Percentiles rank a stretch among this genome's conserved stretches.
Evolutionary conservation across 2,888 invertebrate species (phyloP).

Genomic region (Philaethria dido): DNA sequence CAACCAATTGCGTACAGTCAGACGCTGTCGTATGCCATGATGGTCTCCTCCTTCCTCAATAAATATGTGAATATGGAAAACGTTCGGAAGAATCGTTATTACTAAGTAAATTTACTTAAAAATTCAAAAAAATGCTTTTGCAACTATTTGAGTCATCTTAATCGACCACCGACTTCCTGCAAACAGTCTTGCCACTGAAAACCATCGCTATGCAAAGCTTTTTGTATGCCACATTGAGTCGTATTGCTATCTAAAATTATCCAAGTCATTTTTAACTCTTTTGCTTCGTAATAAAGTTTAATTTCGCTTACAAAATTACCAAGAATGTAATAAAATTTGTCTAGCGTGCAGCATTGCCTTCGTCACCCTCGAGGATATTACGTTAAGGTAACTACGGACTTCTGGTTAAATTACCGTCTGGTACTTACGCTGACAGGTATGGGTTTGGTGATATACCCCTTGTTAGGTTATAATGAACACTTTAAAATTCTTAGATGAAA

Average conservation of each 20-base stretch:
- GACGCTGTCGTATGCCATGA: too few species aligned
- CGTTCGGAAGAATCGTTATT: too few species aligned
- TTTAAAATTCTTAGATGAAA: conserved; percentile 12
- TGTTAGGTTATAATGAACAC: conserved; percentile 16
- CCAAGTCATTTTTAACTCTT: conserved; percentile 40
- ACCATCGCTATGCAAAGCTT: conserved; percentile 56
- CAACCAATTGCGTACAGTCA: too few species aligned
- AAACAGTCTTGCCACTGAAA: conserved; percentile 57
- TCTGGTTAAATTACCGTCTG: conserved; percentile 40
- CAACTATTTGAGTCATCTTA: conserved; percentile 32
- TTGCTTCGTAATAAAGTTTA: conserved; percentile 39
- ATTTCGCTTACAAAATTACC: conserved; percentile 35
- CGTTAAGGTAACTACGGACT: conserved; percentile 45
- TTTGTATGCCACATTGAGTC: conserved; percentile 55
- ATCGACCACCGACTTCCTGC: conserved; percentile 43
- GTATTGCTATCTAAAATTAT: conserved; percentile 39
- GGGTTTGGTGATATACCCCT: conserved; percentile 23
- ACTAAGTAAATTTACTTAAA: not conserved
- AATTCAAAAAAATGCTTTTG: not conserved
- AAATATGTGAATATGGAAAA: too few species aligned
- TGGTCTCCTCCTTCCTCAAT: too few species aligned
- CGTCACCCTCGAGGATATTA: conserved; percentile 61
- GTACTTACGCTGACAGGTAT: conserved; percentile 42
- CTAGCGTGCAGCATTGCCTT: conserved; percentile 63
- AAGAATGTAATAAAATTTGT: conserved; percentile 61